phyloP scores from a whole-genome alignment of 2,888 invertebrate species.

The Kuschelorhynchus macadamiae region DNA sequence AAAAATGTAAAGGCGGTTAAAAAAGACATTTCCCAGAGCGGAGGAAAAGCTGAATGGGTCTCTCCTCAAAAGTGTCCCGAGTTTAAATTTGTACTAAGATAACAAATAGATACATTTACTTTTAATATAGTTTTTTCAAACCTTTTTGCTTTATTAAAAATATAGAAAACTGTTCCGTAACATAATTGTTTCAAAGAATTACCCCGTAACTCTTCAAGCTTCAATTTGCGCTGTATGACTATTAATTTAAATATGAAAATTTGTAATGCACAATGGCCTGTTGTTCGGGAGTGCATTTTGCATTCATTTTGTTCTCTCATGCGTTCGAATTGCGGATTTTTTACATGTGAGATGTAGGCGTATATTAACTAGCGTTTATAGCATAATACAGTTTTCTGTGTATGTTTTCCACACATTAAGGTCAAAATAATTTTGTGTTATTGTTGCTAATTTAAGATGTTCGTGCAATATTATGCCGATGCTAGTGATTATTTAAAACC shows the following conservation, averaged over 20 bases:
- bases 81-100: too few relatives aligned
- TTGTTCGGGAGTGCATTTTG: slow-evolving; percentile 14
- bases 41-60: too few relatives aligned
- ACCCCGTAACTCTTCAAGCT: neutral
- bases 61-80: too few relatives aligned
- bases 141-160: too few relatives aligned
- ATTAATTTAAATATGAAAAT: slow-evolving; percentile 26
- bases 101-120: too few relatives aligned
- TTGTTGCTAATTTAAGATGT: neutral
- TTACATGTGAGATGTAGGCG: neutral
- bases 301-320: slow-evolving; percentile 18
- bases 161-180: too few relatives aligned
- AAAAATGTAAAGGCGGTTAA: too few relatives aligned
- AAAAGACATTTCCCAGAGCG: too few relatives aligned
- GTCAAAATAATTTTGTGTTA: neutral
- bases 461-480: too few relatives aligned
- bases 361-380: neutral
- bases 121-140: too few relatives aligned
- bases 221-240: slow-evolving; percentile 8
- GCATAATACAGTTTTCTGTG: neutral
- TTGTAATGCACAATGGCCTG: slow-evolving; percentile 16
- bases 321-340: slow-evolving; percentile 3
- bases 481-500: too few relatives aligned
- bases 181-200: neutral
- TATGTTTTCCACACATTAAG: neutral